Evolutionary conservation across 2,113 vertebrate species (phyloP).

Genomic region (Callipepla californica): DNA sequence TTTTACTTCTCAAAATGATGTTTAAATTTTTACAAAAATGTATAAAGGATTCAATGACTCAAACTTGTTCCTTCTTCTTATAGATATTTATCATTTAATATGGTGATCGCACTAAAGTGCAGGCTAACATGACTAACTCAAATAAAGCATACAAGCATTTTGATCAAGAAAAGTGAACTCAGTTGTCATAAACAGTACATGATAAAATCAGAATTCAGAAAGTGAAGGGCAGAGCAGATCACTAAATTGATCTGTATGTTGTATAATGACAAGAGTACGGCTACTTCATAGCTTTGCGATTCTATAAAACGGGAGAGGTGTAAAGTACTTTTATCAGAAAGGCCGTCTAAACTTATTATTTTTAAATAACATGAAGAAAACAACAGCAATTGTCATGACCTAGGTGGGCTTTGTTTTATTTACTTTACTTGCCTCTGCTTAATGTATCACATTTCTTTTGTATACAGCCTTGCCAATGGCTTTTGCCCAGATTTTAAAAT

Average conservation of each 20-base stretch:
- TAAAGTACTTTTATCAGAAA: not conserved
- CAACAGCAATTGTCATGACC: not conserved
- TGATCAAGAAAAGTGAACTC: not conserved
- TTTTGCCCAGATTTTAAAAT: not conserved
- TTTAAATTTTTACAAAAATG: slow-evolving; percentile 52
- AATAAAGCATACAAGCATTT: not conserved
- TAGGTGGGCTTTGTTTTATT: not conserved
- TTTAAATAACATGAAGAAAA: not conserved
- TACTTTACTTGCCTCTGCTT: not conserved
- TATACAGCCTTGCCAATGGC: not conserved
- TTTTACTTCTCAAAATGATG: slow-evolving; percentile 39
- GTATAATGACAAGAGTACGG: not conserved
- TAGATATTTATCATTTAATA: slow-evolving; percentile 48
- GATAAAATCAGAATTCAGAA: slow-evolving; percentile 25
- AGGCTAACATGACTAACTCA: slow-evolving; percentile 14
- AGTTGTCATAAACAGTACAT: not conserved
- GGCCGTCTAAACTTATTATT: not conserved
- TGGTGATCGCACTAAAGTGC: not conserved
- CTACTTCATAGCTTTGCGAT: not conserved
- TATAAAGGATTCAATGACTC: slow-evolving; percentile 45
- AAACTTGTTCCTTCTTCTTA: slow-evolving; percentile 48
- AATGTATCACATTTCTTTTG: not conserved
- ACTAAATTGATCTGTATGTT: not conserved
- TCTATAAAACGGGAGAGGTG: not conserved
- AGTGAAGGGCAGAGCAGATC: not conserved